These are phyloP conservation scores for Anas flavirostris DNA, from an alignment of 2,797 vertebrate genomes.

Conservation along the genomic window DNA sequence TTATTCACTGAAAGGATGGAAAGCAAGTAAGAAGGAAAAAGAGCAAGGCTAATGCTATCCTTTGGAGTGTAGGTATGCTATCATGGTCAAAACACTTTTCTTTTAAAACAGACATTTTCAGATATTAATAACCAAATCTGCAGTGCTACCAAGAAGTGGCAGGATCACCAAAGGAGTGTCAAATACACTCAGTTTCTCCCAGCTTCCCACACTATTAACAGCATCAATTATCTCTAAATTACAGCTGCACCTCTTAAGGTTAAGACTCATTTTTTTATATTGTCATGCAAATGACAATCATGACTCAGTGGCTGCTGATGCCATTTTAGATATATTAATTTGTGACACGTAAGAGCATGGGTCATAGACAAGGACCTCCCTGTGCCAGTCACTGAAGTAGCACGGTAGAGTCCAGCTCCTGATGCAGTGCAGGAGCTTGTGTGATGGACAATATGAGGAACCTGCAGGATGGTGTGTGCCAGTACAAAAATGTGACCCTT, in stretches of 20 bases:
- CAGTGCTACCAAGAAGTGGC: neutral
- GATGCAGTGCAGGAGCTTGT: neutral
- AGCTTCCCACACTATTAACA: neutral
- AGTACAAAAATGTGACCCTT: neutral
- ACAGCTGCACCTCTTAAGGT: neutral
- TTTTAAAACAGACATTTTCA: neutral
- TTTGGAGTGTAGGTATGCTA: neutral
- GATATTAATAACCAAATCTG: neutral
- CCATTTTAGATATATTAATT: neutral
- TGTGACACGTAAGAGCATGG: neutral
- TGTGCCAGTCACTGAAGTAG: fast-evolving
- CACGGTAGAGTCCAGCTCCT: fast-evolving
- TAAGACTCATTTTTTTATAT: neutral
- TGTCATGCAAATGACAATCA: neutral
- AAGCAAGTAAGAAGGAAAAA: neutral
- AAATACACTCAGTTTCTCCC: neutral
- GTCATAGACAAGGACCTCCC: neutral
- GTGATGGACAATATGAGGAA: fast-evolving
- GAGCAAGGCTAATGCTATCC: neutral
- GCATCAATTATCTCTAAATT: neutral
- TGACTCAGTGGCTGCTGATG: neutral
- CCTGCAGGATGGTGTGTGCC: fast-evolving
- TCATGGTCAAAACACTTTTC: neutral
- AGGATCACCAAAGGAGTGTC: neutral
- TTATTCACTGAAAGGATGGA: neutral